Evolutionary conservation across 1,140 invertebrate genomes (phyloP).

Genomic region (Nymphalis io): DNA sequence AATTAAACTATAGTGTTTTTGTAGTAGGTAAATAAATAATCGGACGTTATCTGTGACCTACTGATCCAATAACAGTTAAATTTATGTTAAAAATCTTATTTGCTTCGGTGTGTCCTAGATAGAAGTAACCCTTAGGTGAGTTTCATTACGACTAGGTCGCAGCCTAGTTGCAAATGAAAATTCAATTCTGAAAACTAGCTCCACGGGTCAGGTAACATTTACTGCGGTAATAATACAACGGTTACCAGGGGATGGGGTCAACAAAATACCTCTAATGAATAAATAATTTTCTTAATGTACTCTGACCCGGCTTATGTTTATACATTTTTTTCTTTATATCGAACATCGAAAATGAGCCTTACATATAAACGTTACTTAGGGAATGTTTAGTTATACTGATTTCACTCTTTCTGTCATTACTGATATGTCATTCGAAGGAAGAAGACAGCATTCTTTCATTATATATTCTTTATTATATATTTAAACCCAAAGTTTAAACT

Average conservation of each 20-base stretch:
- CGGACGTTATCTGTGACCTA: conserved; percentile 1
- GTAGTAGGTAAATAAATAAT: not conserved
- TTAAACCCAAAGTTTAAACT: too few relatives aligned
- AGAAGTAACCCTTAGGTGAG: not conserved
- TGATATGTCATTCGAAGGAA: too few relatives aligned
- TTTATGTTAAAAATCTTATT: conserved; percentile 6
- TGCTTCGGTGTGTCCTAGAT: conserved; percentile 16
- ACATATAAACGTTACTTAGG: too few relatives aligned
- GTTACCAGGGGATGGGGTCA: not conserved
- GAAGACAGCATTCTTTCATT: too few relatives aligned
- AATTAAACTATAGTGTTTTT: too few relatives aligned
- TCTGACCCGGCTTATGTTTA: too few relatives aligned
- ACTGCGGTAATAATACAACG: not conserved
- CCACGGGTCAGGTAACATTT: conserved; percentile 7
- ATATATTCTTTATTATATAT: too few relatives aligned
- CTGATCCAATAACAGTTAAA: conserved; percentile 14
- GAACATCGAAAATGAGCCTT: too few relatives aligned
- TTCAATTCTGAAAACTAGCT: conserved; percentile 7
- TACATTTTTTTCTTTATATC: too few relatives aligned
- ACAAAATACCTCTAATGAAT: not conserved
- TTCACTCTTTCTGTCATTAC: too few relatives aligned
- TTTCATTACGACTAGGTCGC: conserved; percentile 15
- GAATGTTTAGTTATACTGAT: too few relatives aligned
- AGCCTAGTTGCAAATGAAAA: conserved; percentile 17
- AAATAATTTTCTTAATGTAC: too few relatives aligned